Base-by-base conservation (phyloP, 1,140 invertebrate species). In the Cephus cinctus region DNA sequence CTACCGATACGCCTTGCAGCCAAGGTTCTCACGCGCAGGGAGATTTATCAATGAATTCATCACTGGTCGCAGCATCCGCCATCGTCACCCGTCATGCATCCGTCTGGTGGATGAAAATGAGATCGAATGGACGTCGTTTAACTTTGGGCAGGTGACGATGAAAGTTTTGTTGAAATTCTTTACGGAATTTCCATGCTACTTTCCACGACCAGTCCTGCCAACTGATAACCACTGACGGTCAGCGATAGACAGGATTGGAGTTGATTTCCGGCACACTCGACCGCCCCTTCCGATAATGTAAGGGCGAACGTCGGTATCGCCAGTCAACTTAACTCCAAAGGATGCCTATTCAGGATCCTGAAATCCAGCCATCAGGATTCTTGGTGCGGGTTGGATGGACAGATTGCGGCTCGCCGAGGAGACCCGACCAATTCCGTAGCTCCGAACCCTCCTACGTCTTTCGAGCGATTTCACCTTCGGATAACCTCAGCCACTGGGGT, bases 391-490 rank as follows among this genome's bases (percentile, higher is more conserved):
- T 61, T 52, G 58, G 52, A 51, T 57, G 61, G 62, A 65, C 64
- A 73, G 69, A 75, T 74, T 75, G 67, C 59, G 65, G 67, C 54
- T 67, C 52, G 50, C 62, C 68, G 54, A 69, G 61, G 56, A 69
- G 69, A 63, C 58, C 60, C n/a, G n/a, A n/a, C n/a, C n/a, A n/a
- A n/a, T n/a, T n/a, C n/a, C n/a, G n/a, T n/a, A n/a, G n/a, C n/a
- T n/a, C n/a, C n/a, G n/a, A n/a, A n/a, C n/a, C n/a, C n/a, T n/a
- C n/a, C n/a, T n/a, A n/a, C n/a, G n/a, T n/a, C n/a, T n/a, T n/a
- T n/a, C n/a, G n/a, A n/a, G n/a, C n/a, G n/a, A n/a, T n/a, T n/a
- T n/a, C n/a, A n/a, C n/a, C n/a, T n/a, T n/a, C n/a, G n/a, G n/a
- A n/a, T n/a, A n/a, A n/a, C n/a, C n/a, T n/a, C n/a, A n/a, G n/a